These are phyloP conservation scores for Neoaliturus tenellus DNA, from an alignment of 2,888 invertebrate species.

Conservation along the genomic window DNA sequence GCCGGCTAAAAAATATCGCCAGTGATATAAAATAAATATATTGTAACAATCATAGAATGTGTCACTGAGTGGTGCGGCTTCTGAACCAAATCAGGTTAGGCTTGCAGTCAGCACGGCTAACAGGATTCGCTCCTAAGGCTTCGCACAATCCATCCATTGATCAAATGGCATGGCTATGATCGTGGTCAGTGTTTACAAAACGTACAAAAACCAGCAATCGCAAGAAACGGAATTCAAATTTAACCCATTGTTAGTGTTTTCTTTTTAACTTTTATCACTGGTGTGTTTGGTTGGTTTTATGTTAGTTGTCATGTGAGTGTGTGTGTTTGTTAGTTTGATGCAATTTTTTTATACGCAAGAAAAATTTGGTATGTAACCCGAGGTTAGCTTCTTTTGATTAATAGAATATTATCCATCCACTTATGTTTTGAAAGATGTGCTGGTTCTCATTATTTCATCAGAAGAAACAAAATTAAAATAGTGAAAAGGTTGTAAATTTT, in stretches of 20 bases:
- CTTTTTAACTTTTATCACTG: neutral
- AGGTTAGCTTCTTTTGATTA: no score
- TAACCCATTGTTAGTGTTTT: neutral
- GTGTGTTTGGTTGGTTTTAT: no score
- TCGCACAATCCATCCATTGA: neutral
- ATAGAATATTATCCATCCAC: no score
- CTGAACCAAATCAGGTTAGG: conserved; percentile 34
- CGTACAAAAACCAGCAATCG: neutral
- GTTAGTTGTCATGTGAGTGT: neutral
- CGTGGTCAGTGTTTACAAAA: neutral
- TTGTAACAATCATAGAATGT: neutral
- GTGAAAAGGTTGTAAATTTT: no score
- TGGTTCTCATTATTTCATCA: no score
- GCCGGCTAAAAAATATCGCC: no score
- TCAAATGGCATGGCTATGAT: conserved; percentile 44
- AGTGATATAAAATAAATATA: no score
- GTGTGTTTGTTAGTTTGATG: neutral
- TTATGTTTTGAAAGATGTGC: no score
- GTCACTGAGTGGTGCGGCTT: neutral
- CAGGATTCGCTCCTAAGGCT: neutral
- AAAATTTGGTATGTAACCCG: no score
- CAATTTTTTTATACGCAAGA: neutral
- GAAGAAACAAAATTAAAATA: no score
- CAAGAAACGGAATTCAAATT: neutral
- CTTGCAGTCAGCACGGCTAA: conserved; percentile 27